phyloP scores from a whole-genome alignment of 2,113 vertebrate species.

The Pterophyllum scalare region DNA sequence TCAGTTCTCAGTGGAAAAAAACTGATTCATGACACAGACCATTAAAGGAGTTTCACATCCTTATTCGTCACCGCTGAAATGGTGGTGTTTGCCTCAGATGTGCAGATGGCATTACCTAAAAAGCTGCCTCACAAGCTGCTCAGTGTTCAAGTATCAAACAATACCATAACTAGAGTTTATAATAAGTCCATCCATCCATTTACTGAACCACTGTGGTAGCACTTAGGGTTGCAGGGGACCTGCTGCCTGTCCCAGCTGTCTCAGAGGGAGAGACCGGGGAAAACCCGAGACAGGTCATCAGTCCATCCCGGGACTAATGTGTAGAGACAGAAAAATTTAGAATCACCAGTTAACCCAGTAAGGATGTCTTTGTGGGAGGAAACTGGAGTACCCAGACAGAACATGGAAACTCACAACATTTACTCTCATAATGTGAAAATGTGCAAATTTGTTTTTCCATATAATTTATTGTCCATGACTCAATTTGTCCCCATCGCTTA shows the following conservation, averaged over 20 bases:
- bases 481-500: neutral
- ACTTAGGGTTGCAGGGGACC: fast-evolving
- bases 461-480: neutral
- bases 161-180: neutral
- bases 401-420: neutral
- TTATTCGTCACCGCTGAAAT: neutral
- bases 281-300: neutral
- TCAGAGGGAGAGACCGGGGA: neutral
- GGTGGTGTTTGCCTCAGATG: neutral
- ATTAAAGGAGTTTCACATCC: neutral
- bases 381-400: neutral
- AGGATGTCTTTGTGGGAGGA: neutral
- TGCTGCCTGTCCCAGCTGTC: too few relatives aligned
- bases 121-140: neutral
- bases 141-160: neutral
- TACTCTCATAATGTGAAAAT: neutral
- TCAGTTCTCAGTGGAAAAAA: neutral
- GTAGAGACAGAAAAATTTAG: neutral
- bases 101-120: neutral
- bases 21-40: neutral
- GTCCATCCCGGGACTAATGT: neutral
- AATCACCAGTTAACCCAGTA: constrained; percentile 1
- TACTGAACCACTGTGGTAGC: neutral
- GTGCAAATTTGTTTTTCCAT: neutral
- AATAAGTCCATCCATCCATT: neutral